Conservation (phyloP, 2,797 vertebrate species). For the Peromyscus aztecus region DNA sequence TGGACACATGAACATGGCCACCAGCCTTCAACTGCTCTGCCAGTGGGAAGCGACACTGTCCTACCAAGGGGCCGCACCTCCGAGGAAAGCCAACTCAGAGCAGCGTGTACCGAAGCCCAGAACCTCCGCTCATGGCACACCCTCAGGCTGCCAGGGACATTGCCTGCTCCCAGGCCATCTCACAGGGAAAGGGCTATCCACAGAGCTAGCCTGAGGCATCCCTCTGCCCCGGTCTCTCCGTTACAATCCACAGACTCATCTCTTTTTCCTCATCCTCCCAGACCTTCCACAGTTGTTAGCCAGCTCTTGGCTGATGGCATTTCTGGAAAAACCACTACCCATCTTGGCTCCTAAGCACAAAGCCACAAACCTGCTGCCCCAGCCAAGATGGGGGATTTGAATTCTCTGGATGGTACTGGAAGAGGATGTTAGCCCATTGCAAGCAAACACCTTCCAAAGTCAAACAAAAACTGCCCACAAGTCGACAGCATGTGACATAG, state of each 20-base stretch:
- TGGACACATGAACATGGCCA: fast-evolving
- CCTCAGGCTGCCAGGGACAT: not conserved
- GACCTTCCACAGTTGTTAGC: not conserved
- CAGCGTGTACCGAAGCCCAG: not conserved
- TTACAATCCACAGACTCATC: not conserved
- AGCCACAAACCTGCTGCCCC: not conserved
- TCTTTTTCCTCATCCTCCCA: not conserved
- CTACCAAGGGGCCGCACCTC: not conserved
- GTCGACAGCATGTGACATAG: conserved; percentile 31
- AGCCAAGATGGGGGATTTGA: conserved; percentile 49
- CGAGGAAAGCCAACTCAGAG: not conserved
- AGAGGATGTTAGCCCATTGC: conserved; percentile 49
- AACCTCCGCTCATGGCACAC: fast-evolving
- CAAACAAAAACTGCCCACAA: conserved; percentile 78
- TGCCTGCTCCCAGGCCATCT: not conserved
- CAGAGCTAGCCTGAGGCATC: fast-evolving
- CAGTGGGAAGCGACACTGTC: fast-evolving
- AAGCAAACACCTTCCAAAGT: conserved; percentile 66
- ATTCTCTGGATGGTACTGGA: conserved; percentile 56
- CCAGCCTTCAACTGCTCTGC: not conserved
- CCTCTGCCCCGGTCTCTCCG: not conserved
- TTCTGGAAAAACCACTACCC: conserved; percentile 55
- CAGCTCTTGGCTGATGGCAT: not conserved
- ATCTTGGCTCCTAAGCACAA: conserved; percentile 45
- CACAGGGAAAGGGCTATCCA: not conserved